Conservation (phyloP, 1,140 invertebrate genomes). For the Akabosia matsudoensis region DNA sequence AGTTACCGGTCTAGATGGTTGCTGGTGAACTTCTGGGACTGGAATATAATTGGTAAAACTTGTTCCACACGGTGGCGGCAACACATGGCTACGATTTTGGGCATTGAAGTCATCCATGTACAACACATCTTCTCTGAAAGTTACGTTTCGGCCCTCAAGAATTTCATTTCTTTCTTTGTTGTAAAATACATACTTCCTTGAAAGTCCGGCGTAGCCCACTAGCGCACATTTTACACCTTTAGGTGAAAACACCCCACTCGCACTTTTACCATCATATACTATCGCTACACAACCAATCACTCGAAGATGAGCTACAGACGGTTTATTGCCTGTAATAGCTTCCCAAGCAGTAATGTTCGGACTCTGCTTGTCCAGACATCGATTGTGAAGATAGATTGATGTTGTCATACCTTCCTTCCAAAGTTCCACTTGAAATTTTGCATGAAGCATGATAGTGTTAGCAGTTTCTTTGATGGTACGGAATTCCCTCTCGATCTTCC, state of each 20-base stretch:
- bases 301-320: conserved; percentile 44
- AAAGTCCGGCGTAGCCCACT: conserved; percentile 29
- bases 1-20: no score
- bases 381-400: conserved; percentile 52
- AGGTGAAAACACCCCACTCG: conserved; percentile 45
- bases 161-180: not conserved
- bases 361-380: conserved; percentile 2
- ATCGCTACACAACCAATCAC: conserved; percentile 9
- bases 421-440: conserved; percentile 49
- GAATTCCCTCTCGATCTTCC: conserved; percentile 55
- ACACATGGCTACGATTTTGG: no score
- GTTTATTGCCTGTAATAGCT: conserved; percentile 43
- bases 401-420: conserved; percentile 55
- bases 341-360: conserved; percentile 47
- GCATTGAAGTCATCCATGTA: no score
- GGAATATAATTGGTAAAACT: no score
- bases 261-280: not conserved
- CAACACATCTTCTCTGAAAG: no score
- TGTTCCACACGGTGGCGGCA: no score
- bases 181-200: no score
- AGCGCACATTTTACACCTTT: conserved; percentile 41
- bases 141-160: not conserved
- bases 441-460: conserved; percentile 46
- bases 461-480: conserved; percentile 47
- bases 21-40: no score